Base-by-base conservation (phyloP, 2,888 invertebrate species). In the Sympetrum striolatum region DNA sequence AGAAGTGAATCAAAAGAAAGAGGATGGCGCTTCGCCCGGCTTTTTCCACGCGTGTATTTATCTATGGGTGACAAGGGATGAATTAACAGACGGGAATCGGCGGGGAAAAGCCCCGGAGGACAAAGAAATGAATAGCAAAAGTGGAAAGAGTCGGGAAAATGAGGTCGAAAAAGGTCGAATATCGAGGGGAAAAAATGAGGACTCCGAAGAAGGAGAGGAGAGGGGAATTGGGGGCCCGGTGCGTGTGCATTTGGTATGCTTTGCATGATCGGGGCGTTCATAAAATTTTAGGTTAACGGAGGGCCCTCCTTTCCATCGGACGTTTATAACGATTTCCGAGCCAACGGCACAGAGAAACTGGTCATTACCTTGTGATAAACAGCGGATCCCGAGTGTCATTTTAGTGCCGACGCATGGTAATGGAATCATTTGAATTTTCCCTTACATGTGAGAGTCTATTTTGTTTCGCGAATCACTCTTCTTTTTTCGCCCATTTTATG, bases 321-420 rank as follows among this genome's bases (percentile, higher is more conserved):
- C 86, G 86, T 60, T 86, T 64, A 86, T 86, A 86, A 86, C 86
- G 86, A 60, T 86, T 86, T 86, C 86, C 64, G 86, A n/a, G 60
- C 60, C 86, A 60, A 35, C 86, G 64, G 86, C 60, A 31, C 31
- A 58, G 58, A 82, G 82, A 82, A 82, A 58, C 60, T 82, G 86
- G 86, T 86, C 86, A 86, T 86, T 86, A 86, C 60, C 86, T 64
- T 39, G 86, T 86, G 86, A 86, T 86, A 86, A 86, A 86, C 86
- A 86, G 86, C 60, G 86, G 60, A 86, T 86, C 86, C 86, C 86
- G 15, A 86, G 86, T 86, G 86, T 86, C 86, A 86, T 86, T 86
- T 86, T 86, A 86, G 86, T 86, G 64, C 86, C 86, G n/a, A 86
- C 86, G 86, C 86, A 86, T 86, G 86, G 86, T 86, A 86, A 86